A percentile compares a stretch with the other conserved stretches of the same genome.
Conservation (phyloP, 2,888 invertebrate species). For the Ypsolopha scabrella region DNA sequence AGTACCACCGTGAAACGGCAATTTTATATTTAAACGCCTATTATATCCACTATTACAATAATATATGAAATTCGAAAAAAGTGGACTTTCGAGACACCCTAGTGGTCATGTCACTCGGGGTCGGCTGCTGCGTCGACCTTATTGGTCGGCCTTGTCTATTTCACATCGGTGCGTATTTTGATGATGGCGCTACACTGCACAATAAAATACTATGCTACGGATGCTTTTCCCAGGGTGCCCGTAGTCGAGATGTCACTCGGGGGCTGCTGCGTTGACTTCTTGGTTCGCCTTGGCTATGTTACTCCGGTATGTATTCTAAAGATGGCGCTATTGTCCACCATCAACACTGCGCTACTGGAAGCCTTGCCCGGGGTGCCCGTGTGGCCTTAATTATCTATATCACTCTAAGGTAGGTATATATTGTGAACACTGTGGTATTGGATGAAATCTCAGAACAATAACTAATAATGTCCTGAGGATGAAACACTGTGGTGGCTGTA, state of each 20-base stretch:
- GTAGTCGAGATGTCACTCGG: slow-evolving; percentile 70
- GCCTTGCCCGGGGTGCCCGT: slow-evolving; percentile 72
- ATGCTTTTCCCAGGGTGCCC: slow-evolving; percentile 72
- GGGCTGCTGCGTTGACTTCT: slow-evolving; percentile 68
- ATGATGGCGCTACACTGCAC: slow-evolving; percentile 75
- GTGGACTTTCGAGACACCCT: slow-evolving; percentile 70
- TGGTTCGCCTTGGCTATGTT: slow-evolving; percentile 77
- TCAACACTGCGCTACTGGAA: slow-evolving; percentile 77
- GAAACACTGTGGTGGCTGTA: too few relatives aligned
- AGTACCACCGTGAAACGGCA: too few relatives aligned
- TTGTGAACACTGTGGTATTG: too few relatives aligned
- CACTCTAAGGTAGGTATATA: too few relatives aligned
- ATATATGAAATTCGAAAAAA: too few relatives aligned
- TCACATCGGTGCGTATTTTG: too few relatives aligned
- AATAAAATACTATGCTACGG: slow-evolving; percentile 75
- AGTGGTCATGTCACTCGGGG: slow-evolving; percentile 8
- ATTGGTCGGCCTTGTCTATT: too few relatives aligned
- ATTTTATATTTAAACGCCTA: too few relatives aligned
- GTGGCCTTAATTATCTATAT: too few relatives aligned
- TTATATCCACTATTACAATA: too few relatives aligned
- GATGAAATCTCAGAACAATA: too few relatives aligned
- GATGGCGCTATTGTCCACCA: slow-evolving; percentile 76
- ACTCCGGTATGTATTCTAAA: slow-evolving; percentile 78
- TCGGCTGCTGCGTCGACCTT: slow-evolving; percentile 22
- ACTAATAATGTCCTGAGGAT: too few relatives aligned